A percentile compares a stretch with the other conserved stretches of the same genome.
phyloP scores from a whole-genome alignment of 1,140 invertebrate species.

The Drosophila suzukii region DNA sequence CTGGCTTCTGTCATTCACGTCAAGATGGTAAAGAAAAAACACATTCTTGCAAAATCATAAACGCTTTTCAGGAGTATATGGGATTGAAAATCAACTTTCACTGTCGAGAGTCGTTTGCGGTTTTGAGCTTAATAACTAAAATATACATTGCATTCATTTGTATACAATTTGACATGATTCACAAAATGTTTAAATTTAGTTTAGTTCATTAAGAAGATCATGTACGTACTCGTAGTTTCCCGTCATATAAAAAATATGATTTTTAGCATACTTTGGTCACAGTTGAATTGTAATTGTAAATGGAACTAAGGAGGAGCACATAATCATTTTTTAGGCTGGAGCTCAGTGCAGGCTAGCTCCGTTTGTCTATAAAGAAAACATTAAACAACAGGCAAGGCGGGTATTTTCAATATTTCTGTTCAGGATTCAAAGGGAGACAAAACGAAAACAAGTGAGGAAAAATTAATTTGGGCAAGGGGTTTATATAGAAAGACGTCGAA shows the following conservation, averaged over 20 bases:
- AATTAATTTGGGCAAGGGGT: constrained; percentile 17
- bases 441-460: constrained; percentile 57
- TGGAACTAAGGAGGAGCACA: constrained; percentile 52
- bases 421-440: constrained; percentile 27
- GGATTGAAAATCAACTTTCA: constrained; percentile 17
- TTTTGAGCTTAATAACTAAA: constrained; percentile 62
- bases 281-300: constrained; percentile 50
- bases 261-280: constrained; percentile 59
- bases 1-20: constrained; percentile 50
- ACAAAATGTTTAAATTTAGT: constrained; percentile 55
- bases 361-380: constrained; percentile 68
- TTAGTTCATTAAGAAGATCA: constrained; percentile 38
- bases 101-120: constrained; percentile 22
- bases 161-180: constrained; percentile 63
- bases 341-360: constrained; percentile 40
- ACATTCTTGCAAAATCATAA: constrained; percentile 61
- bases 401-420: constrained; percentile 33
- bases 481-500: constrained; percentile 64
- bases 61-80: constrained; percentile 33
- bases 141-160: constrained; percentile 69
- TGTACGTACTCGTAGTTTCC: constrained; percentile 22
- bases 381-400: constrained; percentile 58
- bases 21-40: constrained; percentile 51
- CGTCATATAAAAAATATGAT: constrained; percentile 52
- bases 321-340: constrained; percentile 34